phyloP scores from a whole-genome alignment of 2,113 vertebrate species.

The Megalops atlanticus region DNA sequence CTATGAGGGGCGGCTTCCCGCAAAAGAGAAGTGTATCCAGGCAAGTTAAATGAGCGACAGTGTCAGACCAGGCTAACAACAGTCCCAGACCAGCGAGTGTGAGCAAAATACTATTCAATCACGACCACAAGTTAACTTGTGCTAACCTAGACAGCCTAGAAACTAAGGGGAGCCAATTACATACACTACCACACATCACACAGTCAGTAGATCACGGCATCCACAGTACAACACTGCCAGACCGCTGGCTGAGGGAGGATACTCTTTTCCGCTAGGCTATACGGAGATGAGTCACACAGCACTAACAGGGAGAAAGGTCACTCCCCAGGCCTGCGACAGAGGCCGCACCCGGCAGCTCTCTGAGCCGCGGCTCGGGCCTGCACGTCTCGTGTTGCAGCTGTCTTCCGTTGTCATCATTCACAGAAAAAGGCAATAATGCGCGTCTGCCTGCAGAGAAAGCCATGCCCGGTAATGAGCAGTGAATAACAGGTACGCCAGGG shows the following conservation, averaged over 20 bases:
- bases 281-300: slow-evolving; percentile 35
- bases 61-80: no score
- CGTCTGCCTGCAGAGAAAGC: slow-evolving; percentile 23
- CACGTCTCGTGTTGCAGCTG: slow-evolving; percentile 47
- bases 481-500: slow-evolving; percentile 47
- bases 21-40: no score
- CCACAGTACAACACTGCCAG: no score
- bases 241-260: slow-evolving; percentile 28
- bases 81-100: no score
- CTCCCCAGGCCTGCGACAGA: slow-evolving; percentile 41
- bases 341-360: slow-evolving; percentile 40
- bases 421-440: slow-evolving; percentile 33
- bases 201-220: no score
- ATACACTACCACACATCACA: no score
- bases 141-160: no score
- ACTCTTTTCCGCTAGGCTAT: slow-evolving; percentile 39
- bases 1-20: no score
- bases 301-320: slow-evolving; percentile 47
- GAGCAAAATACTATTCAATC: no score
- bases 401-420: slow-evolving; percentile 35
- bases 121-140: no score
- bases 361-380: slow-evolving; percentile 41
- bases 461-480: slow-evolving; percentile 48
- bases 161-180: no score
- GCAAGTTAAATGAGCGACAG: no score